Conservation (phyloP, 1,140 invertebrate species). For the Ylistrum balloti region DNA sequence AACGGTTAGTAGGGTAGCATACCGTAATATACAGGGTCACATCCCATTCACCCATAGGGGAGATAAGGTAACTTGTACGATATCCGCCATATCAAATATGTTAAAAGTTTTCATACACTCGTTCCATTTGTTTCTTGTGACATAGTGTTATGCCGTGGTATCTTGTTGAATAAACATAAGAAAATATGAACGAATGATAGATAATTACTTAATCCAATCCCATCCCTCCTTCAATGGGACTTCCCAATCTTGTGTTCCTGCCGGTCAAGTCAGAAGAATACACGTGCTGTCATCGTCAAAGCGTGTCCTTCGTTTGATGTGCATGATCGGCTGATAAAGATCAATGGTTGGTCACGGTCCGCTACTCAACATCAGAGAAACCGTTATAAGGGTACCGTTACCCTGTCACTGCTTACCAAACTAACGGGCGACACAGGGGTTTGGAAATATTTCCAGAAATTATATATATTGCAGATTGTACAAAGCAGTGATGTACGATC, state of each 20-base stretch:
- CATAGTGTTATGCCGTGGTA: too few species aligned
- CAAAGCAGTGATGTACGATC: too few species aligned
- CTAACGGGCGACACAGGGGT: background rate
- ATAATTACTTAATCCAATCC: background rate
- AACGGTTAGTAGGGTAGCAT: background rate
- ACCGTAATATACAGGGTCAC: background rate
- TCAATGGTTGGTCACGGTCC: background rate
- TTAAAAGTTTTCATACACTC: too few species aligned
- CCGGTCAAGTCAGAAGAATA: background rate
- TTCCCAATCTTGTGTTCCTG: background rate
- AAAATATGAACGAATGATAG: background rate
- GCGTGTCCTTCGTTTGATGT: background rate
- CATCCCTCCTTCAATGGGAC: background rate
- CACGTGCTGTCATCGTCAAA: slow-evolving; percentile 11
- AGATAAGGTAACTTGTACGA: background rate
- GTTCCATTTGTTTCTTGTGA: too few species aligned
- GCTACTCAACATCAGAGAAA: background rate
- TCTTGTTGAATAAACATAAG: too few species aligned
- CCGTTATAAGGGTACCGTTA: background rate
- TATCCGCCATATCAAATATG: background rate
- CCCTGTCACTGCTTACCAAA: background rate
- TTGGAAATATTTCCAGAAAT: too few species aligned
- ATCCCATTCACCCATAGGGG: background rate
- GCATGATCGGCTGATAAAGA: slow-evolving; percentile 3
- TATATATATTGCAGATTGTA: too few species aligned